Evolutionary conservation across 35 echinoderm and acorn worm genomes (phyloP), one percentile per base, ranked within the genome.

Genomic region (Apostichopus californicus): DNA sequence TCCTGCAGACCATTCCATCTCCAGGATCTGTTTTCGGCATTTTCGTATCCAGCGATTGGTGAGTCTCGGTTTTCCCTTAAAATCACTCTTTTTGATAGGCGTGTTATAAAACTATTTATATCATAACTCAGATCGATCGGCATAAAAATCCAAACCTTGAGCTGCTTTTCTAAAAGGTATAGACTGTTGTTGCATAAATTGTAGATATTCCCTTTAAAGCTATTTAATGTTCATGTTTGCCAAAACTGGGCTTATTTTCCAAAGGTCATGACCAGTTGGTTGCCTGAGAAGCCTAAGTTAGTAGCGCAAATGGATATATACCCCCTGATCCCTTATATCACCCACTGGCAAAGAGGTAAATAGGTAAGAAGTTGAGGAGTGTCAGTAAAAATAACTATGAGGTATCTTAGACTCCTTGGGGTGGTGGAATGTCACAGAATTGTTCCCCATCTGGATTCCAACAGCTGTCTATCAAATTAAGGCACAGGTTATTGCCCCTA

Each of bases 401-500:
- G 80, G 46, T 83, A 55, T 83, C n/a, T 4, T 46, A n/a, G 80
- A 83, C 80, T 56, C 80, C 80, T 83, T 55, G 80, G 80, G 80
- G 80, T 83, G 80, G 80, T 55, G 80, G 80, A 83, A 83, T 83
- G 80, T 83, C 80, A 56, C 13, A 46, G n/a, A 56, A 6, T 46
- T 15, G 25, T 53, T 83, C 80, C n/a, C 46, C 34, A 83, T 83
- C 80, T 55, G 28, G 80, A 56, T 46, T 83, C n/a, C 80, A 12
- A 83, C 46, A 83, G 80, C 80, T 83, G 80, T 83, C 80, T 56
- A 56, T 83, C 80, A 83, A 11, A 83, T 68, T 18, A 68, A 18
- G 9, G 64, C 11, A 68, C 18, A 68, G 64, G 64, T 68, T 68
- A 18, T 68, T 68, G 64, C 64, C 64, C 64, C 18, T 11, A 68